These are phyloP conservation scores for Campoletis sonorensis DNA, from an alignment of 1,140 invertebrate genomes.

Conservation along the genomic window DNA sequence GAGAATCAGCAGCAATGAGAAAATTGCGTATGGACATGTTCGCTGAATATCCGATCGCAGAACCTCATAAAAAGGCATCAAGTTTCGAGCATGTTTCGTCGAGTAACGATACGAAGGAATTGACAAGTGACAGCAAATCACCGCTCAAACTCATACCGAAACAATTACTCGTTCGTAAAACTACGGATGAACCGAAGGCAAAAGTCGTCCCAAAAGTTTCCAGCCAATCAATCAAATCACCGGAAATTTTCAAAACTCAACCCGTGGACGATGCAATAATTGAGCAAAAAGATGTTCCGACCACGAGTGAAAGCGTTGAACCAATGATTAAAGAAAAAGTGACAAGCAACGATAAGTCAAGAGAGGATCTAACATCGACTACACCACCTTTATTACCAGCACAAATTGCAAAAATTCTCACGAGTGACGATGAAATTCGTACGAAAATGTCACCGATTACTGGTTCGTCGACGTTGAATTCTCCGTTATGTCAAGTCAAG, in stretches of 20 bases:
- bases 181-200: conserved; percentile 4
- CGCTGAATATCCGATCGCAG: conserved; percentile 49
- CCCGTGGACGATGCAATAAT: neutral
- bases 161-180: conserved; percentile 63
- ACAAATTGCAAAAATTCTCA: conserved; percentile 50
- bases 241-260: neutral
- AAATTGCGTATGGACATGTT: conserved; percentile 61
- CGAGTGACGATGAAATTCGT: neutral
- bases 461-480: neutral
- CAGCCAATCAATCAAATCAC: neutral
- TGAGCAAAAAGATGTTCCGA: neutral
- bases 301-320: neutral
- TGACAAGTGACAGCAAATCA: conserved; percentile 50
- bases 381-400: conserved; percentile 47
- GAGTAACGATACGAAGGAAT: conserved; percentile 26
- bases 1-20: conserved; percentile 43
- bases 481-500: conserved; percentile 33
- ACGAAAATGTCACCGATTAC: neutral
- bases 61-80: neutral
- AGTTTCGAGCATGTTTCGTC: neutral
- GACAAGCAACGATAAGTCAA: conserved; percentile 39
- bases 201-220: neutral
- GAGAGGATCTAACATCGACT: conserved; percentile 49
- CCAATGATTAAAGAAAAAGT: conserved; percentile 10
- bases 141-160: conserved; percentile 69